Evolutionary conservation across 2,888 invertebrate species (phyloP).

Genomic region (Aspidiotus rigidus): DNA sequence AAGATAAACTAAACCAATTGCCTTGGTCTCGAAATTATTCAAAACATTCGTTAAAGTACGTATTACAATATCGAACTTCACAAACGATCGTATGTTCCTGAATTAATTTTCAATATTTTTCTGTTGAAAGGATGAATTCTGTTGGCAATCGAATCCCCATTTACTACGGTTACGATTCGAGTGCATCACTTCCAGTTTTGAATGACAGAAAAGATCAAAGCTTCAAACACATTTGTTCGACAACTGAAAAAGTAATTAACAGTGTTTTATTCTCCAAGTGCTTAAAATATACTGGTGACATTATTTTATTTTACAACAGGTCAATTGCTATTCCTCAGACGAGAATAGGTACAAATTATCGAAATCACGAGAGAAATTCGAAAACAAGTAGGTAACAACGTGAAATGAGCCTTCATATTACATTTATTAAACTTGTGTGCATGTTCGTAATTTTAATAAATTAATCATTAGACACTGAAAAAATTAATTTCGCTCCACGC

Average conservation of each 20-base stretch:
- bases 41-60: constrained; percentile 13
- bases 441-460: too few species aligned
- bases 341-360: background rate
- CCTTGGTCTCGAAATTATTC: constrained; percentile 5
- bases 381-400: background rate
- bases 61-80: too few species aligned
- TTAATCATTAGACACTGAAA: too few species aligned
- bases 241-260: too few species aligned
- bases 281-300: background rate
- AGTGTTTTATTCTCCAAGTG: background rate
- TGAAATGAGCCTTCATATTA: background rate
- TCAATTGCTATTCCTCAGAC: background rate
- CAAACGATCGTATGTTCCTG: too few species aligned
- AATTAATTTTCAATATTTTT: too few species aligned
- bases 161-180: constrained; percentile 10
- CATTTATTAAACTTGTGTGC: too few species aligned
- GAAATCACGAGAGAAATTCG: background rate
- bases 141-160: constrained; percentile 6
- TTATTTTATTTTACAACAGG: background rate
- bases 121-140: constrained; percentile 3
- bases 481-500: too few species aligned
- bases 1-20: constrained; percentile 17
- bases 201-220: constrained; percentile 20
- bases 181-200: constrained; percentile 24
- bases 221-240: background rate